Base-by-base conservation (phyloP, 2,888 invertebrate species). In the Pachliopta kotzebuea region DNA sequence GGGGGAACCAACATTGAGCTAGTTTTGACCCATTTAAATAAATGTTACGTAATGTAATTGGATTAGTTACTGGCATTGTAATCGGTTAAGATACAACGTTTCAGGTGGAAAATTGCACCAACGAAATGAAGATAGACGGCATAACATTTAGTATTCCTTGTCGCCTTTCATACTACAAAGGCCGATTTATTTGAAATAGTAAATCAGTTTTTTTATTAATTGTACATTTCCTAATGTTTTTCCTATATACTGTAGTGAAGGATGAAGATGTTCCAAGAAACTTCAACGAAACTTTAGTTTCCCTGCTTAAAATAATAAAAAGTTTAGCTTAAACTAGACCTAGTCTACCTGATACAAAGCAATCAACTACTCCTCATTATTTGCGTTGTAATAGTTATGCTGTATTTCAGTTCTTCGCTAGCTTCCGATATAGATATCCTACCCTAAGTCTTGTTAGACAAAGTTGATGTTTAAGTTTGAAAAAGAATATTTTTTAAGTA, bases 11-110 rank as follows among this genome's bases (percentile, higher is more conserved):
- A 23, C 54, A 26, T 29, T 54, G 53, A 63, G 42, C 57, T 58
- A 26, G 26, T 42, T 63, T 20, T 53, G 52, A 58, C 53, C 58
- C 54, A 54, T 57, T 62, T 58, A 58, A 60, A 54, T 54, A 53
- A 58, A 45, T 45, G 58, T 53, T 54, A 45, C 29, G 53, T 21
- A 45, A 63, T 18, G 29, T 45, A 45, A 54, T 58, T 58, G 58
- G 58, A 53, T 45, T 63, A 63, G 57, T 62, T 62, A 23, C 24
- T 37, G 26, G 52, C 37, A 54, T 45, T 63, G 24, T 24, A 50
- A 62, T 31, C 42, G 17, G 37, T 57, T 37, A 37, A 18, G 52
- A 49, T 49, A 56, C 21, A 62, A 56, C 18, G 50, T 56, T 50
- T 50, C 31, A 56, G 62, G 62, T 54, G 20, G 21, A 58, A 57